A percentile compares a stretch with the other conserved stretches of the same genome.
Evolutionary conservation across 2,797 vertebrate genomes (phyloP).

Genomic region (Taeniopygia guttata): DNA sequence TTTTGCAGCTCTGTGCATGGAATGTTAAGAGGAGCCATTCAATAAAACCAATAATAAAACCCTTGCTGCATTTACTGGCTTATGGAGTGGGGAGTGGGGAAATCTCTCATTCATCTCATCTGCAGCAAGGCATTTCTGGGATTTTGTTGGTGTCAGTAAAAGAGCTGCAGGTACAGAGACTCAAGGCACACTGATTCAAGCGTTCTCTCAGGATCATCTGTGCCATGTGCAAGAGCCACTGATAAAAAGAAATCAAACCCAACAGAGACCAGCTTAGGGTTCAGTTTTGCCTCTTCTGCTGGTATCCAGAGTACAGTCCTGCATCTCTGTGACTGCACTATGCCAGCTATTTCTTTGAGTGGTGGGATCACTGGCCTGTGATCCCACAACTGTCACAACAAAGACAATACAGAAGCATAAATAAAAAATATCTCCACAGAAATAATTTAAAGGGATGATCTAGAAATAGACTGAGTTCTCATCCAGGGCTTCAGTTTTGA

Average conservation of each 20-base stretch:
- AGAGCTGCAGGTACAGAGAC: background rate
- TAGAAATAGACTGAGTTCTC: slow-evolving; percentile 17
- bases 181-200: background rate
- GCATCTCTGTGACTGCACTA: background rate
- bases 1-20: background rate
- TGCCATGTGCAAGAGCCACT: background rate
- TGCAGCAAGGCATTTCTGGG: background rate
- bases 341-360: background rate
- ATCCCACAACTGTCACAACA: background rate
- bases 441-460: background rate
- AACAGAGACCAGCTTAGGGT: background rate
- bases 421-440: background rate
- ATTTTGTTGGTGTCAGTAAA: background rate
- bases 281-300: background rate
- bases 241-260: background rate
- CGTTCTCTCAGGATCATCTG: background rate
- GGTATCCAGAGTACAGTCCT: background rate
- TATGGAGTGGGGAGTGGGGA: background rate
- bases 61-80: background rate
- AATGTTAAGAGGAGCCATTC: background rate
- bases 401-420: background rate
- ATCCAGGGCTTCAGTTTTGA: background rate
- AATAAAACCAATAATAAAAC: background rate
- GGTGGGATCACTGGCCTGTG: background rate
- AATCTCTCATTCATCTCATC: background rate